phyloP scores from a whole-genome alignment of 1,140 invertebrate species.

The Rhopalosiphum padi region DNA sequence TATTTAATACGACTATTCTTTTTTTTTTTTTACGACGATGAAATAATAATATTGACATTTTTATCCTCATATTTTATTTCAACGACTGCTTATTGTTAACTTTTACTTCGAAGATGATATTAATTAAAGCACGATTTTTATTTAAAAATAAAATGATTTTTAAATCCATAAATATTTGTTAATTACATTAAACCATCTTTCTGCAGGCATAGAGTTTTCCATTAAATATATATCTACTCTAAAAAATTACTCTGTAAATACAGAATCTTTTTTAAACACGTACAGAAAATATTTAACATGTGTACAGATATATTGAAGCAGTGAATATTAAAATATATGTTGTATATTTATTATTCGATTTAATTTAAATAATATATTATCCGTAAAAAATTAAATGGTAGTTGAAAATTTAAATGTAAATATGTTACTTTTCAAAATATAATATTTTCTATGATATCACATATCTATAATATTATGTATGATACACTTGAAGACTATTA shows the following conservation, averaged over 20 bases:
- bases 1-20: background rate
- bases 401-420: background rate
- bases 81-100: background rate
- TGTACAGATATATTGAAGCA: background rate
- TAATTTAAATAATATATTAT: background rate
- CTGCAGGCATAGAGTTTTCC: background rate
- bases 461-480: background rate
- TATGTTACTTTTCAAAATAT: background rate
- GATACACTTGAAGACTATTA: background rate
- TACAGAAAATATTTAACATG: background rate
- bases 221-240: background rate
- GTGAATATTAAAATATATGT: background rate
- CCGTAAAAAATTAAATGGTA: background rate
- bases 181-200: background rate
- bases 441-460: background rate
- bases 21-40: background rate
- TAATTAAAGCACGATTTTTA: background rate
- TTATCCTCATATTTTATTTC: background rate
- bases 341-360: background rate
- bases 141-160: background rate
- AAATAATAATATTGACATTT: conserved; percentile 9
- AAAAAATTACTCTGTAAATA: background rate
- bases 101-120: background rate
- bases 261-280: background rate
- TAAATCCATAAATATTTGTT: background rate